phyloP scores from a whole-genome alignment of 2,888 invertebrate genomes.

The Cyaniris semiargus region DNA sequence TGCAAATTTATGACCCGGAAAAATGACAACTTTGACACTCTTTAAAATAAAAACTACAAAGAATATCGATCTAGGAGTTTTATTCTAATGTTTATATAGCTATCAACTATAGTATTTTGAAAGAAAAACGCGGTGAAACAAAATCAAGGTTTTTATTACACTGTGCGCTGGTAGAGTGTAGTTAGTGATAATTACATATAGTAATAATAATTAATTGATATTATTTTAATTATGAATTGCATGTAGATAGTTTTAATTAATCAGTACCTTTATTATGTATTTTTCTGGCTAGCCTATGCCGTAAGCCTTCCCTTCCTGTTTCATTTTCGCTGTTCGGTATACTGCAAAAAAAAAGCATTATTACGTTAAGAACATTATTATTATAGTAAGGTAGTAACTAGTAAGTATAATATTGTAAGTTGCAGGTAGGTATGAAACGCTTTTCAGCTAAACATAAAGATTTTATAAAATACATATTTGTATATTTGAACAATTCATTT shows the following conservation, averaged over 20 bases:
- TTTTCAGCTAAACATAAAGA: too few species aligned
- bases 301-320: constrained; percentile 66
- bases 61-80: too few species aligned
- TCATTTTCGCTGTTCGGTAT: constrained; percentile 61
- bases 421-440: neutral
- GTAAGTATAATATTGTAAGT: neutral
- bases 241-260: neutral
- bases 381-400: neutral
- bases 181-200: neutral
- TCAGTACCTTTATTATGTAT: constrained; percentile 67
- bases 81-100: too few species aligned
- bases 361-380: neutral
- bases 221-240: neutral
- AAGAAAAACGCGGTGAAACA: too few species aligned
- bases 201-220: neutral
- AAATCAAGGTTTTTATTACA: too few species aligned
- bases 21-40: too few species aligned
- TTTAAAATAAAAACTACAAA: too few species aligned
- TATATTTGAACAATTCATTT: too few species aligned
- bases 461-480: too few species aligned
- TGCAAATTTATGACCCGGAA: too few species aligned
- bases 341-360: constrained; percentile 44
- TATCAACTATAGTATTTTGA: too few species aligned
- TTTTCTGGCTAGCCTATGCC: constrained; percentile 71
- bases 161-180: too few species aligned